Evolutionary conservation across 2,888 invertebrate genomes (phyloP).

Genomic region (Hermodice carunculata): DNA sequence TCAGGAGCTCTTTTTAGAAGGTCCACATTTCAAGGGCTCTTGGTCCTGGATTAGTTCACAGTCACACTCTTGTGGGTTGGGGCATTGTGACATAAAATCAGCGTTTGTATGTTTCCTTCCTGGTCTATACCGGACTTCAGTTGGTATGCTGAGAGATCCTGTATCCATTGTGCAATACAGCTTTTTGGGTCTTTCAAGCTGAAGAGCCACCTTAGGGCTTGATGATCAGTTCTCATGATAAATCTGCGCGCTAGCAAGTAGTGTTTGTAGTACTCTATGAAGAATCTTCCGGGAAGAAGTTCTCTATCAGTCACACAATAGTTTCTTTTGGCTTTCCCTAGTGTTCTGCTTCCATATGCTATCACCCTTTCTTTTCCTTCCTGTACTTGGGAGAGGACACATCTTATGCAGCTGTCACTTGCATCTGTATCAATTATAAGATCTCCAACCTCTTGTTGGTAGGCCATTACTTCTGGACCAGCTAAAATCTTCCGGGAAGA

Average conservation of each 20-base stretch:
- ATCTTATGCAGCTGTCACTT: too few species aligned
- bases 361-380: conserved; percentile 23
- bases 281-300: not conserved
- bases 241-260: not conserved
- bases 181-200: too few species aligned
- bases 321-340: too few species aligned
- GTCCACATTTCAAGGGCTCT: too few species aligned
- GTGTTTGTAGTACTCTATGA: not conserved
- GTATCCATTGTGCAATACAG: conserved; percentile 5
- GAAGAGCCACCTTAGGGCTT: not conserved
- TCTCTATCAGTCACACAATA: not conserved
- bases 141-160: not conserved
- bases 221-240: not conserved
- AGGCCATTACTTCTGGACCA: too few species aligned
- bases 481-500: too few species aligned
- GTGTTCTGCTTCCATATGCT: too few species aligned
- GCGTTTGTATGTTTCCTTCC: not conserved
- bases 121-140: not conserved
- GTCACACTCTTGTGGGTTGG: not conserved
- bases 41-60: too few species aligned
- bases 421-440: too few species aligned
- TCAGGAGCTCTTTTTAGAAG: too few species aligned
- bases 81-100: not conserved
- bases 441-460: too few species aligned
- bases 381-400: conserved; percentile 30